phyloP scores from a whole-genome alignment of 2,888 invertebrate species.

The Himalopsyche tibetana region DNA sequence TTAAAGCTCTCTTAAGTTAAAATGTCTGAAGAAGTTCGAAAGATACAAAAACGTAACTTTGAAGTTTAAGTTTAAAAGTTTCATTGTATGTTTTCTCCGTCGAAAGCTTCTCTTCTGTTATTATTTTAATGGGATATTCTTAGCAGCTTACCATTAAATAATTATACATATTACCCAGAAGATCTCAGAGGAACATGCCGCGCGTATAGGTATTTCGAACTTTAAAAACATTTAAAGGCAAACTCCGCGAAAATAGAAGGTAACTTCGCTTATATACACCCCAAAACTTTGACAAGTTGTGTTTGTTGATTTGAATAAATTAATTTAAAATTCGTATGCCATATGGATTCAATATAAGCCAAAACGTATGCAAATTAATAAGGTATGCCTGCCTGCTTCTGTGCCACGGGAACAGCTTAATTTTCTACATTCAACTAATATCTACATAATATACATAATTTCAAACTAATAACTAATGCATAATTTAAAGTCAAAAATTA shows the following conservation, averaged over 20 bases:
- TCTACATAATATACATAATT: too few relatives aligned
- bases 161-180: constrained; percentile 3
- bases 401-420: background rate
- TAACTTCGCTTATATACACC: background rate
- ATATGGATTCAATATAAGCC: constrained; percentile 10
- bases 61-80: too few relatives aligned
- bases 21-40: too few relatives aligned
- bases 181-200: background rate
- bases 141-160: constrained; percentile 10
- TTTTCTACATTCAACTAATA: too few relatives aligned
- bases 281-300: constrained; percentile 21
- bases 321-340: constrained; percentile 18
- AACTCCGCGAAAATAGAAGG: background rate
- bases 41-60: too few relatives aligned
- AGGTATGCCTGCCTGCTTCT: constrained; percentile 2
- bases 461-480: too few relatives aligned
- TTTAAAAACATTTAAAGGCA: constrained; percentile 34
- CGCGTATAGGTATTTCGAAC: background rate
- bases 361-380: constrained; percentile 26
- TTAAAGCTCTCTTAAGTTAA: too few relatives aligned
- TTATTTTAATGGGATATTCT: constrained; percentile 7
- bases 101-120: background rate
- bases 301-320: constrained; percentile 34
- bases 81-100: too few relatives aligned
- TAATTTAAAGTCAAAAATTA: too few relatives aligned